Evolutionary conservation across 35 echinoderm and acorn worm species (phyloP).

Genomic region (Strongylocentrotus purpuratus): DNA sequence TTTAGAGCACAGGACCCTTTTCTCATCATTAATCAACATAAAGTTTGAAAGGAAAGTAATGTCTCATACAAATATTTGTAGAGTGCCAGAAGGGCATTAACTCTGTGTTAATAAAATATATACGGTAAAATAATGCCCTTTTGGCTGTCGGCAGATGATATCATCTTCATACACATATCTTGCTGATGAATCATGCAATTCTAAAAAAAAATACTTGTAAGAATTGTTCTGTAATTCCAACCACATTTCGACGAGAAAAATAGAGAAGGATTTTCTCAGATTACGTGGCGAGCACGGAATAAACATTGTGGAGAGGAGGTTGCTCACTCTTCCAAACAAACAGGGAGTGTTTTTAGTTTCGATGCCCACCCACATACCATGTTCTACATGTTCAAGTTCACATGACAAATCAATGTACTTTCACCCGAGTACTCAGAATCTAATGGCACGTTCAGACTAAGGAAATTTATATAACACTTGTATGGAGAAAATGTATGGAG

Average conservation of each 20-base stretch:
- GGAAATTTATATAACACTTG: too few species aligned
- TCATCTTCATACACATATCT: too few species aligned
- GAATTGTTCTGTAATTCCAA: not conserved
- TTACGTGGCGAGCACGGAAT: not conserved
- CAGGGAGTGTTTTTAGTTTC: constrained; percentile 10
- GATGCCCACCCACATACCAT: not conserved
- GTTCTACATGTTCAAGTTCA: constrained; percentile 11
- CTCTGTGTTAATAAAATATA: too few species aligned
- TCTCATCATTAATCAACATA: too few species aligned
- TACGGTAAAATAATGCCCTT: too few species aligned
- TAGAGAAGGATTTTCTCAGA: not conserved
- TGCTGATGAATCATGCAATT: not conserved
- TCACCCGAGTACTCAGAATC: not conserved
- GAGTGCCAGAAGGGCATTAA: too few species aligned
- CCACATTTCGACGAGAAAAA: constrained; percentile 17
- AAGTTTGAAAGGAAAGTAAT: too few species aligned
- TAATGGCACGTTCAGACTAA: too few species aligned
- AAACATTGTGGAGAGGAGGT: constrained; percentile 1
- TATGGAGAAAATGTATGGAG: too few species aligned
- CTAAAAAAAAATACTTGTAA: not conserved
- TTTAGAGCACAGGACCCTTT: too few species aligned
- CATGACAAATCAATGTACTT: not conserved
- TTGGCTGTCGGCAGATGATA: too few species aligned
- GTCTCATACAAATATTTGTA: too few species aligned
- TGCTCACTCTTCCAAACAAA: not conserved